Conservation (phyloP, 2,113 vertebrate genomes). For the Pogona vitticeps region DNA sequence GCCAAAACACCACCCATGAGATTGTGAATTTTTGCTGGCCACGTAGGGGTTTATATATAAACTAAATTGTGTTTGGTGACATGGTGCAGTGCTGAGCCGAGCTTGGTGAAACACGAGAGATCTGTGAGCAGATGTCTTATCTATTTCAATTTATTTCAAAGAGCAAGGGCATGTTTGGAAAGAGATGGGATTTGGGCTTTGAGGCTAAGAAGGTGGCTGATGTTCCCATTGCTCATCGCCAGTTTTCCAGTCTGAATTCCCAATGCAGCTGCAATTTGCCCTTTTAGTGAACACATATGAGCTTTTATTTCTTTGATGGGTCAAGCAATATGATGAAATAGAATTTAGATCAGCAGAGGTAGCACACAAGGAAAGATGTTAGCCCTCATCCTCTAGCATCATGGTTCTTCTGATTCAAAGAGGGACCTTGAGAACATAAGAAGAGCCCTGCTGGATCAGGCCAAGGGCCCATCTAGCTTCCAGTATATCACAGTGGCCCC, state of each 20-base stretch:
- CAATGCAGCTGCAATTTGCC: background rate
- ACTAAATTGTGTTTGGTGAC: background rate
- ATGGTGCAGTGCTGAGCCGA: background rate
- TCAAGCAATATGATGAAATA: background rate
- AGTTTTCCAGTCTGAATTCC: background rate
- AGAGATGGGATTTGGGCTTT: background rate
- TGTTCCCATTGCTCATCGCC: no score
- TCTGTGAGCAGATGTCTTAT: background rate
- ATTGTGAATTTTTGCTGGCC: background rate
- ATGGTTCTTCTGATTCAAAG: background rate
- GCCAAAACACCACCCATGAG: background rate
- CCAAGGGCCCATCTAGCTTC: no score
- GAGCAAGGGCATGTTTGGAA: background rate
- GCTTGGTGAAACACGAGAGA: background rate
- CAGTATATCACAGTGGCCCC: no score
- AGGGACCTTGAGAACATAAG: no score
- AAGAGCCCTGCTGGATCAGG: no score
- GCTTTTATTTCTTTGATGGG: background rate
- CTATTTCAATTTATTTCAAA: background rate
- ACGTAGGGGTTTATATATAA: background rate
- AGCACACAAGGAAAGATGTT: background rate
- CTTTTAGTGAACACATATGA: background rate
- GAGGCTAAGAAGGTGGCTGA: background rate
- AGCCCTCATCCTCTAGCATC: background rate
- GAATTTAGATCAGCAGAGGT: background rate